Evolutionary conservation across 1,140 invertebrate genomes (phyloP), one percentile per base, ranked within the genome.

Genomic region (Drosophila pseudoobscura): DNA sequence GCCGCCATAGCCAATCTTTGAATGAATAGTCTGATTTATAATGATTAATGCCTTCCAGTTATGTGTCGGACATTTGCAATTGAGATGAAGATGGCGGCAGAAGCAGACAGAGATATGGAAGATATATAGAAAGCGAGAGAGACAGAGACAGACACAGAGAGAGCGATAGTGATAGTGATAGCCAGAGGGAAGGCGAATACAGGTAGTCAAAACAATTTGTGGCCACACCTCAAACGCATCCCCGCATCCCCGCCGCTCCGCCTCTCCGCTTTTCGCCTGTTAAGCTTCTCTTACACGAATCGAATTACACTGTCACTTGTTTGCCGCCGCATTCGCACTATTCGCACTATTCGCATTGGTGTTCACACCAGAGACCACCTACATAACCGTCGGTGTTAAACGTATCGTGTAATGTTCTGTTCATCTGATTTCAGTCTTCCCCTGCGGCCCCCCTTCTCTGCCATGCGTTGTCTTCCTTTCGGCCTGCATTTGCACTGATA

Each of bases 1-100:
- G 50, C 51, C 44, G 11, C 53, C 64, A 75, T 52, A 46, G 71
- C 77, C 77, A 79, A 79, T 79, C 77, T 70, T 60, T 68, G 80
- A 77, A 75, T 87, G 74, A 87, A 85, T 75, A 53, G 83, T 69
- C 74, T 87, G 82, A 85, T 85, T 85, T 85, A 85, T 85, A 85
- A 88, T 85, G 82, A 85, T 85, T 82, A 85, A 85, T 85, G 82
- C 59, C 64, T 31, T 71, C 78, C 64, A 80, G 61, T 70, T 80
- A 77, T 84, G 80, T 64, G 52, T 49, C 76, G 52, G 69, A 73
- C 75, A 68, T 72, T 62, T 53, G 58, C 73, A 73, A 80, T 75
- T 72, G 80, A 69, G 65, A 35, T 49, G 63, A 44, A 29, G 49
- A 44, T 22, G 53, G 24, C 26, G n/a, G n/a, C 54, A 45, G 17